Evolutionary conservation across 1,140 invertebrate species (phyloP), one percentile per base, ranked within the genome.

Genomic region (Tetranychus cinnabarinus): DNA sequence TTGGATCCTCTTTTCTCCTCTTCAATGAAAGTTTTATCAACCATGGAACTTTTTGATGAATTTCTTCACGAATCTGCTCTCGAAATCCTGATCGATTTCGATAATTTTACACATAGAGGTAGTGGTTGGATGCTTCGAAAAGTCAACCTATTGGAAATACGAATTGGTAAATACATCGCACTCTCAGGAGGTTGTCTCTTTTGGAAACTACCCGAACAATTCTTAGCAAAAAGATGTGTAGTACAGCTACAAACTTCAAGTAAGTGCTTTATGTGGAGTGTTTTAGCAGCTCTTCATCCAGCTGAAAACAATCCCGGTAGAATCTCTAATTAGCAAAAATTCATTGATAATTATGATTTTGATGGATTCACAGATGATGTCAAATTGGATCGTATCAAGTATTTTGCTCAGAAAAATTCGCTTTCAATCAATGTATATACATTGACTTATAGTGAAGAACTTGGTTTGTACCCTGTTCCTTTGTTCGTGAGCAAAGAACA

Each of bases 181-280:
- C 15, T n/a, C 4, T 15, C 4, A 5, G 48, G 48, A n/a, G 48
- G 48, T 4, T 50, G 48, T 50, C 4, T 10, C 4, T 5, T 10
- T 6, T 10, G 15, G 5, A 5, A 6, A 50, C 15, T 50, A 50
- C 48, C 48, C 15, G 23, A 15, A 50, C 15, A 10, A 5, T 10
- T 50, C 5, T 50, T 15, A 31, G 4, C 13, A 15, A 50, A 50
- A 50, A 15, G 23, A 31, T 6, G 6, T 10, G 5, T 50, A 31
- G 15, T 31, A 10, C 13, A 50, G 5, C 13, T 50, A 5, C 4
- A 50, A 50, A 15, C 48, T n/a, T 47, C 61, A 45, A 59, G 55
- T 39, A 37, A 59, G 36, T 64, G 63, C 35, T 64, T 64, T n/a
- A 56, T 59, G 55, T 64, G 60, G 60, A 31, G 47, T 23, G 52